Evolutionary conservation across 2,888 invertebrate genomes (phyloP).

Genomic region (Bembecia ichneumoniformis): DNA sequence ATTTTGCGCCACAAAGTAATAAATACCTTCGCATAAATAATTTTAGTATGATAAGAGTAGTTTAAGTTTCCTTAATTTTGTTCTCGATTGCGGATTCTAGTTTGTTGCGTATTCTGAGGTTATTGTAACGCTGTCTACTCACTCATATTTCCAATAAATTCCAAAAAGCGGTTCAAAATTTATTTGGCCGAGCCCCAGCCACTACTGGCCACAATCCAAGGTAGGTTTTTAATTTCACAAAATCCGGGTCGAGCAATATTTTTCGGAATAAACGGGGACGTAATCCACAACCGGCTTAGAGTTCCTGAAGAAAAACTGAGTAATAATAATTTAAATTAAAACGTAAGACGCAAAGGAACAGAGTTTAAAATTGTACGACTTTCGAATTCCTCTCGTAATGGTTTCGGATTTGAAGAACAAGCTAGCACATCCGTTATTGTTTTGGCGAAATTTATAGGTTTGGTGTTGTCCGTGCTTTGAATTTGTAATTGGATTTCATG

Average conservation of each 20-base stretch:
- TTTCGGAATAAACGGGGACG: slow-evolving; percentile 24
- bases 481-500: slow-evolving; percentile 42
- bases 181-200: slow-evolving; percentile 28
- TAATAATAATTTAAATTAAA: slow-evolving; percentile 13
- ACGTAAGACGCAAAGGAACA: slow-evolving; percentile 16
- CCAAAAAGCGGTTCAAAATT: slow-evolving; percentile 32
- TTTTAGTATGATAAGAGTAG: too few species aligned
- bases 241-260: slow-evolving; percentile 22
- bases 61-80: too few species aligned
- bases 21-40: too few species aligned
- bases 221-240: slow-evolving; percentile 34
- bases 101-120: too few species aligned
- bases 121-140: too few species aligned
- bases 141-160: slow-evolving; percentile 27
- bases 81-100: too few species aligned
- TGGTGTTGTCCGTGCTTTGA: slow-evolving; percentile 32
- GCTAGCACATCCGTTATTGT: slow-evolving; percentile 32
- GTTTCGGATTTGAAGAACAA: slow-evolving; percentile 14
- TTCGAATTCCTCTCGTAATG: slow-evolving; percentile 17
- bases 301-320: slow-evolving; percentile 16
- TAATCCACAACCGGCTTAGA: slow-evolving; percentile 20
- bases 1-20: too few species aligned
- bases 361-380: slow-evolving; percentile 19
- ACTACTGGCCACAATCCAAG: slow-evolving; percentile 42
- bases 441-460: slow-evolving; percentile 41